These are phyloP conservation scores for Sebastes matsubarae DNA, from an alignment of 2,797 vertebrate genomes.

Conservation along the genomic window DNA sequence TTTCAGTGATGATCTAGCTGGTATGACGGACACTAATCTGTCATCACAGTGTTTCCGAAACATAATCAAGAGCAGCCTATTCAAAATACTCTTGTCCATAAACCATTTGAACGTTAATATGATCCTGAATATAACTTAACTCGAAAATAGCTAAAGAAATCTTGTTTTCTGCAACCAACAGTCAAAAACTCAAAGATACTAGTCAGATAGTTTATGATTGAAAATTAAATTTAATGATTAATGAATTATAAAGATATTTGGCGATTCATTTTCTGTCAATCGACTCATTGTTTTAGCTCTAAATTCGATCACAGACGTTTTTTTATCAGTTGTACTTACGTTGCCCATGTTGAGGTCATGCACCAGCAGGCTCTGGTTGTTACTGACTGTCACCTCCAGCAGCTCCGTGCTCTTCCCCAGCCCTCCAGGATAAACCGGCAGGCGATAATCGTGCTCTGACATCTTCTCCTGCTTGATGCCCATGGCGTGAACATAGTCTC, in stretches of 20 bases:
- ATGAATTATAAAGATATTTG: background rate
- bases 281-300: background rate
- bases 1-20: too few species aligned
- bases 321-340: conserved; percentile 59
- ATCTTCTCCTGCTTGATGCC: conserved; percentile 96
- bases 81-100: background rate
- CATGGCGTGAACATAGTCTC: conserved; percentile 83
- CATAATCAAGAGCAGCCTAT: background rate
- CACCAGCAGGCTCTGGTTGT: conserved; percentile 86
- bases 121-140: background rate
- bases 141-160: background rate
- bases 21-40: too few species aligned
- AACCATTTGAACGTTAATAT: too few species aligned
- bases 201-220: background rate
- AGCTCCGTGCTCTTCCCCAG: conserved; percentile 75
- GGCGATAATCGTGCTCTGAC: conserved; percentile 89
- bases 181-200: background rate
- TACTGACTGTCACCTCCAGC: conserved; percentile 80
- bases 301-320: background rate
- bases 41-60: background rate
- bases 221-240: background rate
- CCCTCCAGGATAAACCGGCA: conserved; percentile 80
- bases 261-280: background rate
- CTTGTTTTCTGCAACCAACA: background rate
- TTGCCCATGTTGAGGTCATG: conserved; percentile 89